phyloP scores from a whole-genome alignment of 2,888 invertebrate genomes.

The Papilio protenor region DNA sequence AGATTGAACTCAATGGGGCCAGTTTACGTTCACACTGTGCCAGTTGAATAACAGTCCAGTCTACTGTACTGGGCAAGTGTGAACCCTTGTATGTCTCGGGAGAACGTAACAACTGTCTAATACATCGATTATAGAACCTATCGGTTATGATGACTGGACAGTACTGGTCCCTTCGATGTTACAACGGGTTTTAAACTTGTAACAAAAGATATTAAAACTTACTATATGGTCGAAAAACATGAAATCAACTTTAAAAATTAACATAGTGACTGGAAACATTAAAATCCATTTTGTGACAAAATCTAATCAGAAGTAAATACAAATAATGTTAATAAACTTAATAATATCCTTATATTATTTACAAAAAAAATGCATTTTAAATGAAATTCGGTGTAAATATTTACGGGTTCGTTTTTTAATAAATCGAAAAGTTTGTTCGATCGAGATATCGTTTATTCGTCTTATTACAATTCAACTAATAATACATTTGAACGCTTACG shows the following conservation, averaged over 20 bases:
- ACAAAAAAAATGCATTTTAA: conserved; percentile 43
- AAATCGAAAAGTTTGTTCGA: conserved; percentile 58
- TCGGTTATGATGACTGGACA: conserved; percentile 42
- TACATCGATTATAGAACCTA: background rate
- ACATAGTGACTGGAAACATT: conserved; percentile 38
- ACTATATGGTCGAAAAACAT: conserved; percentile 48
- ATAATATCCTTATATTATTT: conserved; percentile 39
- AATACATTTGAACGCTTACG: conserved; percentile 81
- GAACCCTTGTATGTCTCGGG: background rate
- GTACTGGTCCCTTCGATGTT: background rate
- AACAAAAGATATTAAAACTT: conserved; percentile 39
- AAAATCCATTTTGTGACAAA: conserved; percentile 33
- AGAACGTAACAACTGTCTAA: background rate
- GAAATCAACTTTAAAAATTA: conserved; percentile 28
- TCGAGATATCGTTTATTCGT: conserved; percentile 70
- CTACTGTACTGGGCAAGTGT: no score
- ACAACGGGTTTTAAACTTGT: background rate
- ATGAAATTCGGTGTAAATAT: conserved; percentile 41
- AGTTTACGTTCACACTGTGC: no score
- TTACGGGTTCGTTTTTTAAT: conserved; percentile 41
- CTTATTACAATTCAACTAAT: conserved; percentile 77
- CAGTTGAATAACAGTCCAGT: no score
- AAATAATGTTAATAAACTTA: conserved; percentile 39
- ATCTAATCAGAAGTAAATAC: conserved; percentile 16
- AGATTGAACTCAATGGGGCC: no score